These are phyloP conservation scores for Baryphthengus martii DNA, from an alignment of 2,113 vertebrate genomes.

Conservation along the genomic window DNA sequence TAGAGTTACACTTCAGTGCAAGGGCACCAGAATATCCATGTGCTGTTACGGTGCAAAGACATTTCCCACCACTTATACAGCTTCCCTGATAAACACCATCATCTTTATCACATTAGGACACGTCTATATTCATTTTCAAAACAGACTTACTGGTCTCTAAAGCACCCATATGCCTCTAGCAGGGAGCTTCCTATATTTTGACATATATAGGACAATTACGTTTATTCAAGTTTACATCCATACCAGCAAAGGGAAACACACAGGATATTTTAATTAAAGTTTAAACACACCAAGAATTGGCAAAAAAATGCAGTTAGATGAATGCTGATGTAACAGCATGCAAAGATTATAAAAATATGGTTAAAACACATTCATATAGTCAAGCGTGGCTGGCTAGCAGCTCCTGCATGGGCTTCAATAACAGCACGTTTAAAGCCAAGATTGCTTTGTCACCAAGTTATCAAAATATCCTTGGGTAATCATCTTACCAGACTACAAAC, in stretches of 20 bases:
- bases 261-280: background rate
- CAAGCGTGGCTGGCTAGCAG: background rate
- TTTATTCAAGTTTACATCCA: background rate
- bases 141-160: background rate
- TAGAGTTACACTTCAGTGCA: background rate
- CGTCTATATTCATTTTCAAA: background rate
- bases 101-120: background rate
- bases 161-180: background rate
- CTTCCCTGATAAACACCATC: background rate
- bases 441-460: background rate
- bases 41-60: background rate
- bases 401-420: background rate
- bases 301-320: background rate
- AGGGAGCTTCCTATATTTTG: background rate
- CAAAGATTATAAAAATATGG: background rate
- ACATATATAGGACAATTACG: background rate
- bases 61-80: background rate
- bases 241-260: background rate
- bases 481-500: background rate
- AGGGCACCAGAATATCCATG: background rate
- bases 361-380: background rate
- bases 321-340: background rate
- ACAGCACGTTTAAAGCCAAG: background rate
- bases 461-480: background rate
- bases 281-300: background rate